phyloP scores from a whole-genome alignment of 2,888 invertebrate species.

The Clitarchus hookeri region DNA sequence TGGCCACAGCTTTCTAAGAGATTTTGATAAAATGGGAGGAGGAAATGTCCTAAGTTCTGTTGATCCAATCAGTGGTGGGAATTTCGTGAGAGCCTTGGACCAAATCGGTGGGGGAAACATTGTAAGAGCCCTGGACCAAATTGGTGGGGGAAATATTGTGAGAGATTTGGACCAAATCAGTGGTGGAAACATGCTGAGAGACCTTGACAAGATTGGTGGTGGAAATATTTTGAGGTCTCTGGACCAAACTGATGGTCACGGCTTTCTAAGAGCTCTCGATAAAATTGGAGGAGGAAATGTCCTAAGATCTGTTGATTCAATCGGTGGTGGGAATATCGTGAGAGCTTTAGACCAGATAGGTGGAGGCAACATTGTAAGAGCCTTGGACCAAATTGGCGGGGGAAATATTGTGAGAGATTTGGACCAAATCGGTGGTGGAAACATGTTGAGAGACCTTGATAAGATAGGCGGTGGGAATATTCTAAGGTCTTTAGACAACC shows the following conservation, averaged over 20 bases:
- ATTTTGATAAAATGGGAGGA: slow-evolving; percentile 36
- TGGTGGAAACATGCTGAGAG: slow-evolving; percentile 32
- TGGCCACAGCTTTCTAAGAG: background rate
- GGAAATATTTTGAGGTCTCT: slow-evolving; percentile 28
- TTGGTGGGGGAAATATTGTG: slow-evolving; percentile 43
- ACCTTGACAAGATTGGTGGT: slow-evolving; percentile 33
- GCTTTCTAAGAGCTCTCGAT: slow-evolving; percentile 28
- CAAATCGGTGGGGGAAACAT: slow-evolving; percentile 46
- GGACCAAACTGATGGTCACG: background rate
- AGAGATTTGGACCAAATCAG: slow-evolving; percentile 45
- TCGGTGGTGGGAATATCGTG: slow-evolving; percentile 39
- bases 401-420: slow-evolving; percentile 25
- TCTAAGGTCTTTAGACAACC: slow-evolving; percentile 47
- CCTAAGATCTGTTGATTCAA: slow-evolving; percentile 38
- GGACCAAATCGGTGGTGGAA: slow-evolving; percentile 39
- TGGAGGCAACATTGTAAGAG: slow-evolving; percentile 37
- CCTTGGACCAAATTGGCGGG: slow-evolving; percentile 30
- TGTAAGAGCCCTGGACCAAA: slow-evolving; percentile 37
- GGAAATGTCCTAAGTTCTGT: slow-evolving; percentile 31
- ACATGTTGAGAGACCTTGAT: slow-evolving; percentile 41
- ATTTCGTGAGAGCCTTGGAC: slow-evolving; percentile 28
- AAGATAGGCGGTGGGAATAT: slow-evolving; percentile 34
- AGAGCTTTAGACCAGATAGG: slow-evolving; percentile 43
- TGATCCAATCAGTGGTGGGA: slow-evolving; percentile 36
- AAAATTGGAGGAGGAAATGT: slow-evolving; percentile 37